Evolutionary conservation across 2,113 vertebrate genomes (phyloP).

Genomic region (Bucco capensis): DNA sequence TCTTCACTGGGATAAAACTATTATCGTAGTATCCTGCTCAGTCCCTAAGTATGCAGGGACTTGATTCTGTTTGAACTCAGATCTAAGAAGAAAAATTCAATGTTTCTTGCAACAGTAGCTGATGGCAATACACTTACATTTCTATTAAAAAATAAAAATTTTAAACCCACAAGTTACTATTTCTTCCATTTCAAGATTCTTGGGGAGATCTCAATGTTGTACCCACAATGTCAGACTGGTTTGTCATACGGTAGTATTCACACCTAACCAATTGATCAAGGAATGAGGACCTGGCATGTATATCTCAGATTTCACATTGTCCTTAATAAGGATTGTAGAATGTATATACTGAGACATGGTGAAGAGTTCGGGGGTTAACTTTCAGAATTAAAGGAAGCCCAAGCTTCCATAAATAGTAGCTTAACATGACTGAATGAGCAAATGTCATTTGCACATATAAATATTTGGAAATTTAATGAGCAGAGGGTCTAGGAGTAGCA

Average conservation of each 20-base stretch:
- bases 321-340: background rate
- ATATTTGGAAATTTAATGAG: background rate
- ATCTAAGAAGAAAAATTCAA: background rate
- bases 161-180: background rate
- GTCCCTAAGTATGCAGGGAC: background rate
- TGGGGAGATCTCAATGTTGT: background rate
- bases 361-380: background rate
- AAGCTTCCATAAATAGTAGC: background rate
- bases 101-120: slow-evolving; percentile 6
- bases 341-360: background rate
- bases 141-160: background rate
- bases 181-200: background rate
- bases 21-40: background rate
- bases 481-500: background rate
- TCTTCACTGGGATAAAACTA: background rate
- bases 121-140: background rate
- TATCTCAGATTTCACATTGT: background rate
- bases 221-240: background rate
- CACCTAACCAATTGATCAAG: background rate
- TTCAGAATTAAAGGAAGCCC: background rate
- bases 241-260: background rate
- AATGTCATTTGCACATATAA: background rate
- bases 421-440: background rate
- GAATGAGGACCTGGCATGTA: background rate
- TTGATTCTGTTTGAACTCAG: background rate